Evolutionary conservation across 2,797 vertebrate genomes (phyloP).

Genomic region (Syndactyla subalaris): DNA sequence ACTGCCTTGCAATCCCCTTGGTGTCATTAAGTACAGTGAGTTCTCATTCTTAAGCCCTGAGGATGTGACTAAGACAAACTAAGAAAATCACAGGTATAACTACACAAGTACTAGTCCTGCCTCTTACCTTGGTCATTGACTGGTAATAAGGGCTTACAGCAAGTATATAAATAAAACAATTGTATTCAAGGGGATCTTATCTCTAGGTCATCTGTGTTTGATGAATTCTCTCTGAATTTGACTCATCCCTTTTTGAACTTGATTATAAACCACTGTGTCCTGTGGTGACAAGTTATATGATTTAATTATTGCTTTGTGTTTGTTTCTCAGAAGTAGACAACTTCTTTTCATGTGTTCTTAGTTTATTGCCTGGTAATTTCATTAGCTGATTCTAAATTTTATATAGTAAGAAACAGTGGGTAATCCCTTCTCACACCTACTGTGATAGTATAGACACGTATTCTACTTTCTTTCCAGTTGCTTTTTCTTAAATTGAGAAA

Average conservation of each 20-base stretch:
- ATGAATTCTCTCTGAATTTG: not conserved
- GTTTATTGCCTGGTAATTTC: not conserved
- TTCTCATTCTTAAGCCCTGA: not conserved
- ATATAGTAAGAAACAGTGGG: not conserved
- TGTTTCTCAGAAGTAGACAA: not conserved
- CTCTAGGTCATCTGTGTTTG: not conserved
- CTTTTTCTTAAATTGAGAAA: not conserved
- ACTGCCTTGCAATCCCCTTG: not conserved
- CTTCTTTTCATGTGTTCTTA: not conserved
- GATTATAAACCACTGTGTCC: not conserved
- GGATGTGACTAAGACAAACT: not conserved
- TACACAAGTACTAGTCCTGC: not conserved
- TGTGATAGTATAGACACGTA: not conserved
- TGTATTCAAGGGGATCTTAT: not conserved
- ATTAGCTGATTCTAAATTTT: not conserved
- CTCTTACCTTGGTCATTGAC: not conserved
- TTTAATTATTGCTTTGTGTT: not conserved
- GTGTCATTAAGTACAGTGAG: not conserved
- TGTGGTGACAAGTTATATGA: not conserved
- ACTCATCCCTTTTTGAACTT: not conserved
- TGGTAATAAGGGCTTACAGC: not conserved
- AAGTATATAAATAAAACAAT: not conserved
- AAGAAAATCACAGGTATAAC: not conserved
- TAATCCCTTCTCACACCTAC: not conserved
- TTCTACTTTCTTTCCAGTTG: not conserved